A percentile compares a stretch with the other conserved stretches of the same genome.
Conservation (phyloP, 2,888 invertebrate species). For the Lordiphosa fenestrarum region DNA sequence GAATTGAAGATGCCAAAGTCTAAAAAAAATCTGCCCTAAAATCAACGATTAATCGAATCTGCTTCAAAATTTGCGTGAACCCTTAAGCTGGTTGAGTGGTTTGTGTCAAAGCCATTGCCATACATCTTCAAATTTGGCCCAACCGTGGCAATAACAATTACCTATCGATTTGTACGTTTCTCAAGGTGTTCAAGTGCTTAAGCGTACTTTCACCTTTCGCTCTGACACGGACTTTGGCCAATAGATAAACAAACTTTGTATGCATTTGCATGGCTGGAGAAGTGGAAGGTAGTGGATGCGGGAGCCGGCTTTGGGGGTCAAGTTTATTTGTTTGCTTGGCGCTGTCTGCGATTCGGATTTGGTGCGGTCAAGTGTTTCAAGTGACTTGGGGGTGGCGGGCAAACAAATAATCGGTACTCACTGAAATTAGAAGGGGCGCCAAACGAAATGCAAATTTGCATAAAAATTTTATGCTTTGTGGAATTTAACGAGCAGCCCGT, state of each 20-base stretch:
- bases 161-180: conserved; percentile 34
- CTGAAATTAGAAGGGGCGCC: conserved; percentile 42
- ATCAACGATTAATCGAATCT: too few relatives aligned
- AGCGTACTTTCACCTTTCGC: conserved; percentile 55
- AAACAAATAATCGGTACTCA: conserved; percentile 44
- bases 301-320: too few relatives aligned
- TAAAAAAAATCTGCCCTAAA: too few relatives aligned
- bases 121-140: conserved; percentile 13
- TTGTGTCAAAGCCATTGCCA: too few relatives aligned
- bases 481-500: conserved; percentile 62
- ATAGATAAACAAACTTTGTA: conserved; percentile 40
- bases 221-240: conserved; percentile 9
- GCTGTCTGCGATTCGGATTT: conserved; percentile 21
- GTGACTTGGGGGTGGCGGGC: conserved; percentile 23
- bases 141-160: conserved; percentile 17
- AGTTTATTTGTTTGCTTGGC: conserved; percentile 20
- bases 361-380: conserved; percentile 32
- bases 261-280: conserved; percentile 37
- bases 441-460: conserved; percentile 53
- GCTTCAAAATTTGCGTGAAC: too few relatives aligned
- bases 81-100: too few relatives aligned
- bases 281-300: conserved; percentile 5
- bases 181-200: conserved; percentile 22
- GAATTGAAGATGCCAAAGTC: too few relatives aligned
- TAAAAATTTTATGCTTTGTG: conserved; percentile 54